These are phyloP conservation scores for Probaryconus sp. DNA, from an alignment of 1,140 invertebrate species.

Conservation along the genomic window DNA sequence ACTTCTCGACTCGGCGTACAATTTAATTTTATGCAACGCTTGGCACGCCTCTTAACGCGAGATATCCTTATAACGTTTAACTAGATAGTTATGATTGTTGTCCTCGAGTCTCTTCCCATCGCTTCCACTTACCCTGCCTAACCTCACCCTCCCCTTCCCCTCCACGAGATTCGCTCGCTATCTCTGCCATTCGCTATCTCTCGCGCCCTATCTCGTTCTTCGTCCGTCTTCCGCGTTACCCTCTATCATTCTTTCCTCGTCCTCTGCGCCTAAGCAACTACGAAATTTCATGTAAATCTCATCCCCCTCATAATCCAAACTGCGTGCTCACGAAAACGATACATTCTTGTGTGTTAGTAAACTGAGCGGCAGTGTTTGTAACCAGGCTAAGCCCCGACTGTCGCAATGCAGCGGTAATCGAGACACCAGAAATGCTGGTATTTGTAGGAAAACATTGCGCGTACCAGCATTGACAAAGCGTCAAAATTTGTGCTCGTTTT, in stretches of 20 bases:
- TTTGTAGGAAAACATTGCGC: slow-evolving; percentile 11
- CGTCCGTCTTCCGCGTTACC: too few relatives aligned
- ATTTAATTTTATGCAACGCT: slow-evolving; percentile 79
- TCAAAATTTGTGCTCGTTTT: too few relatives aligned
- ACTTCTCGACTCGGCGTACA: slow-evolving; percentile 77
- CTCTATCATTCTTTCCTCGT: slow-evolving; percentile 25
- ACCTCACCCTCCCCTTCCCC: slow-evolving; percentile 6
- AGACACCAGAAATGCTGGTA: slow-evolving; percentile 20
- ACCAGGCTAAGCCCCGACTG: slow-evolving; percentile 41
- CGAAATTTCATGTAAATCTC: slow-evolving; percentile 62
- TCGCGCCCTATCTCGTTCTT: slow-evolving; percentile 11
- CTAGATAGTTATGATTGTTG: slow-evolving; percentile 77
- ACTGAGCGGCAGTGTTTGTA: slow-evolving; percentile 16
- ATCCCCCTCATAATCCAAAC: slow-evolving; percentile 50
- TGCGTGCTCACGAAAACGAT: slow-evolving; percentile 31
- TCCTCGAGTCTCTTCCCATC: slow-evolving; percentile 63
- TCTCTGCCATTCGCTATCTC: slow-evolving; percentile 7
- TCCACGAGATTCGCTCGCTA: neutral
- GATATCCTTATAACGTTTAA: slow-evolving; percentile 79
- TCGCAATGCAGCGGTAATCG: slow-evolving; percentile 64
- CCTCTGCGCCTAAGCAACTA: slow-evolving; percentile 53
- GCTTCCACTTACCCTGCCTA: slow-evolving; percentile 43
- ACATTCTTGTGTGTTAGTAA: slow-evolving; percentile 17
- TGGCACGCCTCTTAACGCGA: slow-evolving; percentile 78
- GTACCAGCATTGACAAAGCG: slow-evolving; percentile 29